Evolutionary conservation across 2,113 vertebrate genomes (phyloP).

Genomic region (Promerops cafer): DNA sequence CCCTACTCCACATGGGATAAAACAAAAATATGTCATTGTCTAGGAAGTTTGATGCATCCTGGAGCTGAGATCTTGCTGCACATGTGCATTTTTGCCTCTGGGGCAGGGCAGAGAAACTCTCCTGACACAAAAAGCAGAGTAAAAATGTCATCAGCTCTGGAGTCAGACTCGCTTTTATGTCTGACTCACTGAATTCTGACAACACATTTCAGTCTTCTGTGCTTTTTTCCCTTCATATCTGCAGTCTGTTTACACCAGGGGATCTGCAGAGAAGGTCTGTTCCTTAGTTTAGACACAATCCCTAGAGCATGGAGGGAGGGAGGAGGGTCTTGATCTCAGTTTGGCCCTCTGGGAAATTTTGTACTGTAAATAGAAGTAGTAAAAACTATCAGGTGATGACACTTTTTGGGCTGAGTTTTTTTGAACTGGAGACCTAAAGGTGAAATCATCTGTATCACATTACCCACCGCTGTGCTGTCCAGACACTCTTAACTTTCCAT

Average conservation of each 20-base stretch:
- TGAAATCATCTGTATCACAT: constrained; percentile 53
- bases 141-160: background rate
- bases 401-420: constrained; percentile 50
- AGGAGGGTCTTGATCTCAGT: background rate
- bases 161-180: background rate
- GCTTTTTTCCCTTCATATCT: background rate
- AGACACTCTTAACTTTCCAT: background rate
- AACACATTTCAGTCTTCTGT: background rate
- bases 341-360: constrained; percentile 4
- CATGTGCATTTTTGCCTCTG: background rate
- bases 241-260: background rate
- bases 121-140: background rate
- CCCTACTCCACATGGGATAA: background rate
- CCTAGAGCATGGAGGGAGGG: background rate
- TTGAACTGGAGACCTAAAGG: constrained; percentile 53
- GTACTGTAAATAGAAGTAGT: constrained; percentile 34
- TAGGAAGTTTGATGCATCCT: background rate
- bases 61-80: background rate
- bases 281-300: background rate
- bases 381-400: constrained; percentile 58
- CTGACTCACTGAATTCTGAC: background rate
- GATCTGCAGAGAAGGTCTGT: background rate
- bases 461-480: constrained; percentile 5
- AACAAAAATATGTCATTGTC: background rate
- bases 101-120: background rate